Evolutionary conservation across 2,888 invertebrate genomes (phyloP).

Genomic region (Blomia tropicalis): DNA sequence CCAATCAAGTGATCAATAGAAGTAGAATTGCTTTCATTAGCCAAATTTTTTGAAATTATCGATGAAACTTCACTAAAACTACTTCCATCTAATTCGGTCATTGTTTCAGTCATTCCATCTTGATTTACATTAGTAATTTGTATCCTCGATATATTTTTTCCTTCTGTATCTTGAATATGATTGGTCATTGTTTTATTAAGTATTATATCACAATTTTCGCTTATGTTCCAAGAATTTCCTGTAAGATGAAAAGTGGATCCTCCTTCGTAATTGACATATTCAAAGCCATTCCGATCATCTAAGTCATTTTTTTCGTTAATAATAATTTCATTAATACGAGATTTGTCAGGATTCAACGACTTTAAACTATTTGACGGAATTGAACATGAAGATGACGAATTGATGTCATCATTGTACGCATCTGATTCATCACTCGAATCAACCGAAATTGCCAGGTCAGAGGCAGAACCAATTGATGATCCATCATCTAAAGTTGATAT

Average conservation of each 20-base stretch:
- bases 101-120: not conserved
- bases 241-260: not conserved
- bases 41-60: not conserved
- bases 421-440: slow-evolving; percentile 26
- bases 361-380: not conserved
- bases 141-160: not conserved
- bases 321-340: not conserved
- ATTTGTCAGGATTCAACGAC: not conserved
- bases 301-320: too few species aligned
- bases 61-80: slow-evolving; percentile 18
- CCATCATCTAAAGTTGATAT: not conserved
- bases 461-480: slow-evolving; percentile 29
- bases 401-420: slow-evolving; percentile 4
- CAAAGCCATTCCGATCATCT: not conserved
- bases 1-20: slow-evolving; percentile 29
- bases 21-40: not conserved
- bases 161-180: too few species aligned
- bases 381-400: not conserved
- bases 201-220: too few species aligned
- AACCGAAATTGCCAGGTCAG: slow-evolving; percentile 28
- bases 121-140: not conserved
- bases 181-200: too few species aligned
- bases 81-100: not conserved
- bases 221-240: not conserved
- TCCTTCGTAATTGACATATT: not conserved